Conservation (phyloP, 1,140 invertebrate species). For the Heliconius himera region DNA sequence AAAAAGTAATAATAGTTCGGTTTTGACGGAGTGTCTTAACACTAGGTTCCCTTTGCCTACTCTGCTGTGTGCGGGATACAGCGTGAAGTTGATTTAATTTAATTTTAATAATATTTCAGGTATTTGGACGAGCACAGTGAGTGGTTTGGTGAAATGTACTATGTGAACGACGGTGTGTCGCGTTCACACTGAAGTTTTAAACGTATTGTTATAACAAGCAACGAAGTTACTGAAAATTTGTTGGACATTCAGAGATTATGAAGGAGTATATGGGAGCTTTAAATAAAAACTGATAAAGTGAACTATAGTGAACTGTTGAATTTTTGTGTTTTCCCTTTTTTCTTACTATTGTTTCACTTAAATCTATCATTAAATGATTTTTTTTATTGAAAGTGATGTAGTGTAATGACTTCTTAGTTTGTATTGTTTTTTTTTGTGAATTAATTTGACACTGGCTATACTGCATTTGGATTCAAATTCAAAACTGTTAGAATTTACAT, state of each 20-base stretch:
- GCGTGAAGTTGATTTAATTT: no score
- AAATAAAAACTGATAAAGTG: constrained; percentile 17
- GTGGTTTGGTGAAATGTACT: constrained; percentile 77
- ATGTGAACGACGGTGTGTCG: constrained; percentile 65
- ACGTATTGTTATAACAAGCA: constrained; percentile 24
- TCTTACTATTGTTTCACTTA: neutral
- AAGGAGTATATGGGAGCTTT: constrained; percentile 24
- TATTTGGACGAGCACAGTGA: constrained; percentile 77
- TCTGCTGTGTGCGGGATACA: no score
- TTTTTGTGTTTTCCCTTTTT: neutral
- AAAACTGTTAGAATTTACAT: no score
- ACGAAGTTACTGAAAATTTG: constrained; percentile 27
- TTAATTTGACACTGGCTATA: neutral
- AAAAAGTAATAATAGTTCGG: no score
- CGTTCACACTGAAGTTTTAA: constrained; percentile 58
- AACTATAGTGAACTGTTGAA: constrained; percentile 8
- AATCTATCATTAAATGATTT: constrained; percentile 3
- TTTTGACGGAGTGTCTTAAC: no score
- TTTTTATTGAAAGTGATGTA: neutral
- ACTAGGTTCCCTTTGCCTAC: no score
- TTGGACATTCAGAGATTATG: constrained; percentile 39
- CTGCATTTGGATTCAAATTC: neutral
- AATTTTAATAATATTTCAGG: constrained; percentile 56
- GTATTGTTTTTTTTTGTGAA: neutral
- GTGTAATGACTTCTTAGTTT: neutral